A percentile compares a stretch with the other conserved stretches of the same genome.
Evolutionary conservation across 2,113 vertebrate genomes (phyloP).

Genomic region (Brachypodius melanocephalos): DNA sequence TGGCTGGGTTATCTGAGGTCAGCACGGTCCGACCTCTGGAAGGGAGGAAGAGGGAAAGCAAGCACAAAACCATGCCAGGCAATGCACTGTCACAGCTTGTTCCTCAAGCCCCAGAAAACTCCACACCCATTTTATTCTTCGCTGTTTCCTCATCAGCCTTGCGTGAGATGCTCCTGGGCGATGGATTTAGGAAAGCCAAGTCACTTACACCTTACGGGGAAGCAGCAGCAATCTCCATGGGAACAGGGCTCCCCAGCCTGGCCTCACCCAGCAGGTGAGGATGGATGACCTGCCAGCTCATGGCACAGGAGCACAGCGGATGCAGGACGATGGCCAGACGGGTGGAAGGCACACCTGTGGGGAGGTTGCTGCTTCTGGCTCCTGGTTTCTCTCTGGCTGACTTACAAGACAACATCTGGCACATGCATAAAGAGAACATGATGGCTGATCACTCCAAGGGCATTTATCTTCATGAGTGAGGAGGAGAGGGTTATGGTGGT

Average conservation of each 20-base stretch:
- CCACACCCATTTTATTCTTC: slow-evolving; percentile 38
- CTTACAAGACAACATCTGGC: slow-evolving; percentile 35
- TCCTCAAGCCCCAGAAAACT: slow-evolving; percentile 37
- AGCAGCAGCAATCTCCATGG: not conserved
- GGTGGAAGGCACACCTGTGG: not conserved
- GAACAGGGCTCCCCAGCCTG: not conserved
- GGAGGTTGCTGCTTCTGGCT: not conserved
- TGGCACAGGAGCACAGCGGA: not conserved
- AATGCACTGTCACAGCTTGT: not conserved
- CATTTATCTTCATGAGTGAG: slow-evolving; percentile 60
- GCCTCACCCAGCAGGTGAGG: not conserved
- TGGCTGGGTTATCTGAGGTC: not conserved
- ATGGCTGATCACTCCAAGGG: not conserved
- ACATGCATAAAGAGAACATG: slow-evolving; percentile 15
- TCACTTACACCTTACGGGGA: not conserved
- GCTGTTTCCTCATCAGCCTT: slow-evolving; percentile 29
- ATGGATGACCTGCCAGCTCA: not conserved
- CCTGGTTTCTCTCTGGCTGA: not conserved
- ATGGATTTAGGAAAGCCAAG: slow-evolving; percentile 32
- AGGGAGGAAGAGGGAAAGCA: slow-evolving; percentile 13
- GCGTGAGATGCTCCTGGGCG: not conserved
- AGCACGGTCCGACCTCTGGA: not conserved
- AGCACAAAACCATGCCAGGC: not conserved
- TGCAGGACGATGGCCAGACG: not conserved
- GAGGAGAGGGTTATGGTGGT: not conserved